A percentile compares a stretch with the other conserved stretches of the same genome.
These are phyloP conservation scores for Eunapius fragilis DNA, from an alignment of 37 sponge, comb jelly and placozoan genomes.

Conservation along the genomic window DNA sequence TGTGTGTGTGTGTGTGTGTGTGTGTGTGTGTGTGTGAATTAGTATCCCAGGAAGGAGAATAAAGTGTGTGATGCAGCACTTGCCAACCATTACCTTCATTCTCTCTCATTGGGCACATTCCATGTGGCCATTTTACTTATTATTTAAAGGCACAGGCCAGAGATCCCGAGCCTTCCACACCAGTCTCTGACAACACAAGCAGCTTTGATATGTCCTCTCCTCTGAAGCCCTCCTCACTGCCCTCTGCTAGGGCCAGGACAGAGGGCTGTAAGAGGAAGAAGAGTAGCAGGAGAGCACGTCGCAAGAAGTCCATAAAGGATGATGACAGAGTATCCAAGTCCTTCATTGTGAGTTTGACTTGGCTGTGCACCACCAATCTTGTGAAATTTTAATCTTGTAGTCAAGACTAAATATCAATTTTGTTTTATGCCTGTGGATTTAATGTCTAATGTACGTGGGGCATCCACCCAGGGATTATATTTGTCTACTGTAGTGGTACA, in stretches of 20 bases:
- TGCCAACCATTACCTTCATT: neutral
- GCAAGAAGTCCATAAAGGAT: slow-evolving; percentile 30
- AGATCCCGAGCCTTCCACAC: neutral
- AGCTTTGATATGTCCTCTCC: neutral
- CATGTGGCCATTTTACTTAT: neutral
- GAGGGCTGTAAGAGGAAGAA: neutral
- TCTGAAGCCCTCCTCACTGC: neutral
- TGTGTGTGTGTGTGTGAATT: slow-evolving; percentile 18
- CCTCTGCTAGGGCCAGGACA: neutral
- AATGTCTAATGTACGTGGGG: neutral
- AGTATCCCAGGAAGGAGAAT: too few species aligned
- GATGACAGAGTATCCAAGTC: slow-evolving; percentile 72
- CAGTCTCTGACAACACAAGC: neutral
- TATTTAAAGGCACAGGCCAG: neutral
- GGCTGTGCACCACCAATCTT: neutral
- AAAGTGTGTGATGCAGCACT: neutral
- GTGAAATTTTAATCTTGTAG: too few species aligned
- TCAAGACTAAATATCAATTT: too few species aligned
- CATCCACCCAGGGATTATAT: too few species aligned
- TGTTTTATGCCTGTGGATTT: neutral
- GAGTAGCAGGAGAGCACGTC: slow-evolving; percentile 34
- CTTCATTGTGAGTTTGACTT: slow-evolving; percentile 61
- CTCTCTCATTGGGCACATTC: too few species aligned
- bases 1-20: slow-evolving; percentile 8
- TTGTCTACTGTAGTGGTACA: too few species aligned